Percentiles rank a stretch among this genome's conserved stretches.
Evolutionary conservation across 2,888 invertebrate species (phyloP).

Genomic region (Chironomus riparius): DNA sequence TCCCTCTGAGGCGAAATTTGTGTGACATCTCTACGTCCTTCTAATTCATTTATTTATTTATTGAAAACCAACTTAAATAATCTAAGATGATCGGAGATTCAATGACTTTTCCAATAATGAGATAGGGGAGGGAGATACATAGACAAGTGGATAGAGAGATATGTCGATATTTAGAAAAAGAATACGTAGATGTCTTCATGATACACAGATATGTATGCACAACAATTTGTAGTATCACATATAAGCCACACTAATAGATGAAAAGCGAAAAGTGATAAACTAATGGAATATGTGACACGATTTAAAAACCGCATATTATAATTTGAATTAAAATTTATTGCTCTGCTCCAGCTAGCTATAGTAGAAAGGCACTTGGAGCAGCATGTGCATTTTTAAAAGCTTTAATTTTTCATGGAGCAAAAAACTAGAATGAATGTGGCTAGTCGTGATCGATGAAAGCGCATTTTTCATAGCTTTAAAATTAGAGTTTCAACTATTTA

Average conservation of each 20-base stretch:
- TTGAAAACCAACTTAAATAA: not conserved
- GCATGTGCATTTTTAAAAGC: constrained; percentile 14
- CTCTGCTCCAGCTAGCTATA: not conserved
- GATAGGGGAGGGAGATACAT: not conserved
- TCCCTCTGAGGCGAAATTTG: too few species aligned
- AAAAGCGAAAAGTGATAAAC: constrained; percentile 22
- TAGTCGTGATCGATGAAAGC: not conserved
- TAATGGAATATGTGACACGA: constrained; percentile 27
- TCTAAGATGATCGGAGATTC: not conserved
- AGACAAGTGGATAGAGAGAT: not conserved
- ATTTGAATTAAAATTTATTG: constrained; percentile 27
- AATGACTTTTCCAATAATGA: not conserved
- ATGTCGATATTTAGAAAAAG: not conserved
- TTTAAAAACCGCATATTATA: constrained; percentile 21
- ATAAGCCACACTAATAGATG: not conserved
- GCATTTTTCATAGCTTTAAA: not conserved
- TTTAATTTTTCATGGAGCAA: not conserved
- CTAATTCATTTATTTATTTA: not conserved
- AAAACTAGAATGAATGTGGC: not conserved
- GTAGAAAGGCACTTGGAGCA: not conserved
- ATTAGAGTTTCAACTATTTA: not conserved
- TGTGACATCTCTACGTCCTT: too few species aligned
- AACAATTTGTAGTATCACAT: not conserved
- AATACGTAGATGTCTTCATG: not conserved
- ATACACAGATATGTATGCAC: not conserved